Evolutionary conservation across 2,113 vertebrate genomes (phyloP).

Genomic region (Chloroceryle aenea): DNA sequence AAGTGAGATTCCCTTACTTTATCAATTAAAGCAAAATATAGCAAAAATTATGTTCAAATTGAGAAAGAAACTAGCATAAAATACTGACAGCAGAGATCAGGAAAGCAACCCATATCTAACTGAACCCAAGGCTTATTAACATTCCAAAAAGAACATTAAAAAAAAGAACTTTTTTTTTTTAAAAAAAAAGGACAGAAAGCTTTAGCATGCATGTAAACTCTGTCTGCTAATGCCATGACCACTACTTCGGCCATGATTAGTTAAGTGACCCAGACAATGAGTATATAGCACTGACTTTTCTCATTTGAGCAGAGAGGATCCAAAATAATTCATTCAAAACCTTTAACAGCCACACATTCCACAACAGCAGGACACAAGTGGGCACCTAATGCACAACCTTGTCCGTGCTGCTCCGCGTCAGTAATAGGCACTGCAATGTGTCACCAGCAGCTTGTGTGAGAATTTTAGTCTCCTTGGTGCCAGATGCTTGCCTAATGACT

Average conservation of each 20-base stretch:
- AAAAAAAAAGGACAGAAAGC: neutral
- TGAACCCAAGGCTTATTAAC: neutral
- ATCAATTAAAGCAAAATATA: neutral
- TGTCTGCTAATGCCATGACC: neutral
- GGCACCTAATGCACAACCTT: neutral
- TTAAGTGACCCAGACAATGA: neutral
- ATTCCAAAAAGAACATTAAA: neutral
- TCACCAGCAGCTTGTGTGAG: neutral
- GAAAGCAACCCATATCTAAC: neutral
- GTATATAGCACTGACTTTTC: neutral
- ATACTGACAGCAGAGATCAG: neutral
- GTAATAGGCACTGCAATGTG: neutral
- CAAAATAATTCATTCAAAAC: neutral
- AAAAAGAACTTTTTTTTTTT: too few species aligned
- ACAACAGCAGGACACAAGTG: neutral
- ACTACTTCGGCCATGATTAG: neutral
- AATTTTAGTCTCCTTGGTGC: neutral
- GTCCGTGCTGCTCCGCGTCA: fast-evolving
- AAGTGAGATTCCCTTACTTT: neutral
- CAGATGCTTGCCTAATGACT: neutral
- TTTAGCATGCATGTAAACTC: neutral
- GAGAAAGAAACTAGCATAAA: neutral
- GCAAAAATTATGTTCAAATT: neutral
- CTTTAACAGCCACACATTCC: neutral
- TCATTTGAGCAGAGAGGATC: neutral